Evolutionary conservation across 2,113 vertebrate genomes (phyloP), one percentile per base, ranked within the genome.

Genomic region (Platysternon megacephalum): DNA sequence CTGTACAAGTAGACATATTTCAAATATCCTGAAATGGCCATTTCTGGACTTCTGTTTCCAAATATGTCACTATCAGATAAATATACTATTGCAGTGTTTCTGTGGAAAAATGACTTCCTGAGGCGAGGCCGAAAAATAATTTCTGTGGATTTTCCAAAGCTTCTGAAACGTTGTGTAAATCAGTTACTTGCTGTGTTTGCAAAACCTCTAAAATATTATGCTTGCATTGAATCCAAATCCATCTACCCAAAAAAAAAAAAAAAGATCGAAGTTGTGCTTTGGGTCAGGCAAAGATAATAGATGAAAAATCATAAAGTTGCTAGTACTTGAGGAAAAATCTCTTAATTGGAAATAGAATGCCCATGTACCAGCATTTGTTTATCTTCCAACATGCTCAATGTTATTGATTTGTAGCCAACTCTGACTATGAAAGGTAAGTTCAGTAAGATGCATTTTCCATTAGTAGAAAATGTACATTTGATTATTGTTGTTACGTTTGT

Each of bases 371-470:
- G 93, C 48, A 53, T 91, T 92, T 14, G 12, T 95, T 90, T 91
- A 89, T 42, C 51, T 5, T 65, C 52, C 53, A n/a, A 85, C 3
- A 1, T 85, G 92, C 87, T 94, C 56, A 79, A 3, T 87, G 78
- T 93, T 97, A 53, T 90, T 96, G 76, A 52, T 95, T 94, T 97
- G 90, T 96, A 96, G 84, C 79, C 88, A 94, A 56, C 91, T 97
- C 93, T 95, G 94, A 93, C 90, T 97, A 61, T 92, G 91, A 87
- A 94, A 98, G 96, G 97, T 98, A 98, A 98, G 97, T 98, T 80
- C 55, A 79, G 61, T 42, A 93, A 93, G 79, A 55, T 82, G 10
- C 35, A 32, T 85, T 90, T 94, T 92, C 82, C 82, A 91, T 95
- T 44, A 58, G 78, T 79, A 88, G 76, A 92, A 83, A 82, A 92